Base-by-base conservation (phyloP, 2,797 vertebrate genomes). In the Cyclopterus lumpus region DNA sequence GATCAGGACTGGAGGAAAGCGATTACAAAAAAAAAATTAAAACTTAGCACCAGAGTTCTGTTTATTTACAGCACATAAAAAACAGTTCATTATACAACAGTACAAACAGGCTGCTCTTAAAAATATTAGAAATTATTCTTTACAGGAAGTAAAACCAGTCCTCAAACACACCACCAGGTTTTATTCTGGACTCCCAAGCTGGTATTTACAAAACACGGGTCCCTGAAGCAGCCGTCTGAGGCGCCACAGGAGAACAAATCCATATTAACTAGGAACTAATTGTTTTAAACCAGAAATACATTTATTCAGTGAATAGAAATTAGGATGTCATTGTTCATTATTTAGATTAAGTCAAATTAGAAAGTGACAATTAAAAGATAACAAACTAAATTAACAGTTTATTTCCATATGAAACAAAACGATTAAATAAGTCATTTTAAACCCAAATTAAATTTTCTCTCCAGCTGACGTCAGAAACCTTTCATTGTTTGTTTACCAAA, bases 91-190 rank as follows among this genome's bases (percentile, higher is more conserved):
- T 94, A 85, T 81, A 86, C 77, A 84, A 90, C 77, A 64, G 86
- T 97, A 99, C 97, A 99, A 99, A 98, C 93, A 95, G 95, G 91
- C 74, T 88, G 94, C 95, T 94, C 95, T 96, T 96, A 93, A 92
- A 98, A 97, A 95, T 97, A 95, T 96, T 98, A 97, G 95, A 95
- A 98, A 97, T 97, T 94, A 96, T 95, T 95, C 93, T 93, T 97
- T 97, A 98, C 96, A 96, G 95, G 95, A 93, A 97, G 96, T 95
- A 97, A 98, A 97, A 95, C 93, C 91, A 90, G 88, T 95, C 96
- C 95, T 94, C 91, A 96, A 96, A 97, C 96, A 97, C 96, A 97
- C 85, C 91, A 90, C 93, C 36, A 38, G 38, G 34, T 20, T 80
- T 58, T 63, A 32, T 71, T 73, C 22, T 73, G 93, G 86, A 57